phyloP scores from a whole-genome alignment of 2,113 vertebrate species.

The Pycnonotus jocosus region DNA sequence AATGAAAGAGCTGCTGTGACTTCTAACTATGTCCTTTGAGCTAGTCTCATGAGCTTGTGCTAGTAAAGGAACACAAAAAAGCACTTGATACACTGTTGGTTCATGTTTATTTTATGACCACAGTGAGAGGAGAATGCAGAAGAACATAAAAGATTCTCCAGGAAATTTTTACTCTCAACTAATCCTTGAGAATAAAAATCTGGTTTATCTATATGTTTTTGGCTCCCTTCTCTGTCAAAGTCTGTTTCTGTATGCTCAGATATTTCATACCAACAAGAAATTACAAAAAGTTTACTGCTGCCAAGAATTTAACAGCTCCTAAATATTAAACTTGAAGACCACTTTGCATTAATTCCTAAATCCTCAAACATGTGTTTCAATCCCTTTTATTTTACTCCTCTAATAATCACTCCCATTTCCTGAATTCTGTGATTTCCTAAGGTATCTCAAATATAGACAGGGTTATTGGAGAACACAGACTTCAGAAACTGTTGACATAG shows the following conservation, averaged over 20 bases:
- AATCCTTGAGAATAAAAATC: background rate
- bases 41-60: background rate
- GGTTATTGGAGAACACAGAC: background rate
- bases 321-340: background rate
- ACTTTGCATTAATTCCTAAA: background rate
- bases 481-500: background rate
- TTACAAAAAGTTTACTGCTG: background rate
- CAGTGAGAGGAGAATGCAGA: background rate
- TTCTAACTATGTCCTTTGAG: background rate
- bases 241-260: background rate
- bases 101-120: background rate
- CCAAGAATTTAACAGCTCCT: background rate
- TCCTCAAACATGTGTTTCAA: background rate
- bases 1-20: conserved; percentile 5
- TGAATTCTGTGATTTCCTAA: background rate
- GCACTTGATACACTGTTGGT: background rate
- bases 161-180: background rate
- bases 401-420: background rate
- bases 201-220: background rate
- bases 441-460: background rate
- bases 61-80: background rate
- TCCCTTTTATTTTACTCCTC: background rate
- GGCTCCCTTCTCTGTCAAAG: background rate
- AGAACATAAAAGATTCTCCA: background rate
- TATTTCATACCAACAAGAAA: background rate